Base-by-base conservation (phyloP, 2,888 invertebrate species). In the Alsophila aescularia region DNA sequence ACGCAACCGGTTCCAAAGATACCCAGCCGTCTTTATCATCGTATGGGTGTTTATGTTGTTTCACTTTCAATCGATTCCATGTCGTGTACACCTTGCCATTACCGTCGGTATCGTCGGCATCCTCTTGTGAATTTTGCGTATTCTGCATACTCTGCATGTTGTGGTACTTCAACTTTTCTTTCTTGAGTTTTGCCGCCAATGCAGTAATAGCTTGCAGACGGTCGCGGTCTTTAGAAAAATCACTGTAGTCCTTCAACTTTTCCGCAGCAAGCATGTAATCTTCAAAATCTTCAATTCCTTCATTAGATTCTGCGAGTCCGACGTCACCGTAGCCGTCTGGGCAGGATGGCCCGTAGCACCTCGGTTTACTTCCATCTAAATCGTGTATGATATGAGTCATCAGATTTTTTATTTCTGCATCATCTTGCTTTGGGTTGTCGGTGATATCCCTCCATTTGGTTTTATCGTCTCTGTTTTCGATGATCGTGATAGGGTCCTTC, bases 11-110 rank as follows among this genome's bases (percentile, higher is more conserved):
- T 63, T 96, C 96, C 50, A 96, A 79, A 0, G 95, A 94, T 0
- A 96, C 95, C 96, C 96, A 96, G 0, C 95, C 96, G 51, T 94
- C 94, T 69, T 94, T 93, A 62, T 96, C 94, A 52, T 95, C 94
- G 60, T 92, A 93, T 0, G 94, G 93, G 70, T 93, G 93, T 57
- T 93, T 92, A 58, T 93, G 92, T 67, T 92, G 92, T 71, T 92
- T 92, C 8, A 92, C 83, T 77, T 93, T 91, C 21, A 93, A 56
- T 60, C 92, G 76, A 75, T 93, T 92, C 93, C 93, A 92, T 5
- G 88, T 77, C 2, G 90, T 86, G 53, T 83, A 83, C 21, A 87
- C 81, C 62, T 89, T 86, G 14, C 83, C 82, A 59, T 71, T 70
- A 36, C 77, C 78, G 41, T 81, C 78, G 10, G n/a, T 40, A 4